These are phyloP conservation scores for Zootermopsis nevadensis DNA, from an alignment of 2,888 invertebrate genomes.

Conservation along the genomic window DNA sequence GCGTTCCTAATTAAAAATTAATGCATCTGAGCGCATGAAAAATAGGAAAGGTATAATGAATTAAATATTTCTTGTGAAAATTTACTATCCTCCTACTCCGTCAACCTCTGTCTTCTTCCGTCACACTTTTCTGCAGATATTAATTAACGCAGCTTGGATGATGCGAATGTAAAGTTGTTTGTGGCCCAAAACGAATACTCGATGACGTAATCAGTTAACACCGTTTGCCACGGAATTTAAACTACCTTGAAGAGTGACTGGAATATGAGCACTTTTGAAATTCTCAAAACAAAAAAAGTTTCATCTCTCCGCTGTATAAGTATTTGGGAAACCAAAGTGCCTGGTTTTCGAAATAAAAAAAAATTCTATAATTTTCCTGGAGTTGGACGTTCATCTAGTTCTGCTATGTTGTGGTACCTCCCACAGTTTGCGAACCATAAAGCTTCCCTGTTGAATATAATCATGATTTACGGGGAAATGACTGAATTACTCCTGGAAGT, in stretches of 20 bases:
- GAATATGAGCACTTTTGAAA: too few species aligned
- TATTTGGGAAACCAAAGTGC: too few species aligned
- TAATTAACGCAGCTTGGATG: constrained; percentile 1
- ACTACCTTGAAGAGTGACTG: not conserved
- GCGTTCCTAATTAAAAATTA: constrained; percentile 34
- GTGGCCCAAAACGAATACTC: not conserved
- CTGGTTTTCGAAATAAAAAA: too few species aligned
- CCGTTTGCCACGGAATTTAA: not conserved
- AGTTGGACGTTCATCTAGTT: too few species aligned
- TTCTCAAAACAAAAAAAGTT: too few species aligned
- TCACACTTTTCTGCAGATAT: not conserved
- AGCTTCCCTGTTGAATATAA: not conserved
- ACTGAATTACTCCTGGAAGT: not conserved
- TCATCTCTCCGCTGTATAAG: too few species aligned
- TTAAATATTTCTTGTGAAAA: constrained; percentile 3
- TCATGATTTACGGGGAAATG: not conserved
- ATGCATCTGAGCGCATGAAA: constrained; percentile 37
- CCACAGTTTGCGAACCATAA: not conserved
- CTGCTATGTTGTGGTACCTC: not conserved
- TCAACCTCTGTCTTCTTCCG: not conserved
- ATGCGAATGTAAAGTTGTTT: not conserved
- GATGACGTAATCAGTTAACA: not conserved
- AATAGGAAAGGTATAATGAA: constrained; percentile 22
- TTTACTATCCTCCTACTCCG: not conserved
- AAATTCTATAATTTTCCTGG: too few species aligned